Evolutionary conservation across 2,888 invertebrate genomes (phyloP).

Genomic region (Cantharis flavilabris): DNA sequence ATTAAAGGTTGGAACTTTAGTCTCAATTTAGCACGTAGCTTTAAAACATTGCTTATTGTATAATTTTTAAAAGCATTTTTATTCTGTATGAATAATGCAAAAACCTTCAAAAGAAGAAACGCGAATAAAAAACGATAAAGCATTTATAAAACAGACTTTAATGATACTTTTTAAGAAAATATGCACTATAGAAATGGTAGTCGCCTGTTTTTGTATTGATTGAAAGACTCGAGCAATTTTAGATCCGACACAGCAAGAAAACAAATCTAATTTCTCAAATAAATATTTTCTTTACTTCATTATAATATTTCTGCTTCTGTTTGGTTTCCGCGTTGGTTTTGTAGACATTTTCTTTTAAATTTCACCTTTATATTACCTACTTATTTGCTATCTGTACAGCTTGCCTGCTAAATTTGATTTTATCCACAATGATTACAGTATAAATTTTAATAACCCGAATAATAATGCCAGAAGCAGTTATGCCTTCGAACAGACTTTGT

Average conservation of each 20-base stretch:
- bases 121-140: constrained; percentile 46
- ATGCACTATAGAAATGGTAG: constrained; percentile 49
- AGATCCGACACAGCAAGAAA: constrained; percentile 46
- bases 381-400: constrained; percentile 23
- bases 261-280: constrained; percentile 59
- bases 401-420: constrained; percentile 19
- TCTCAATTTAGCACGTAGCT: constrained; percentile 16
- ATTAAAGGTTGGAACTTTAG: constrained; percentile 16
- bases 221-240: constrained; percentile 49
- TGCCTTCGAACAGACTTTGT: constrained; percentile 24
- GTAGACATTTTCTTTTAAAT: constrained; percentile 43
- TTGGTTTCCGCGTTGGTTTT: constrained; percentile 42
- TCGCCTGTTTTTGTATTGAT: constrained; percentile 49
- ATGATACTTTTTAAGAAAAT: constrained; percentile 52
- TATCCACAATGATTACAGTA: constrained; percentile 17
- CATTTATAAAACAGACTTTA: constrained; percentile 49
- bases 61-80: constrained; percentile 46
- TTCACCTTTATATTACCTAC: constrained; percentile 39
- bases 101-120: constrained; percentile 41
- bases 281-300: constrained; percentile 58
- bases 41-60: constrained; percentile 37
- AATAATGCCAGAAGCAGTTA: constrained; percentile 24
- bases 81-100: constrained; percentile 46
- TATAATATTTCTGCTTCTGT: constrained; percentile 57
- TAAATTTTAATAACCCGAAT: constrained; percentile 26